phyloP scores from a whole-genome alignment of 2,888 invertebrate species.

The Agrochola lota region DNA sequence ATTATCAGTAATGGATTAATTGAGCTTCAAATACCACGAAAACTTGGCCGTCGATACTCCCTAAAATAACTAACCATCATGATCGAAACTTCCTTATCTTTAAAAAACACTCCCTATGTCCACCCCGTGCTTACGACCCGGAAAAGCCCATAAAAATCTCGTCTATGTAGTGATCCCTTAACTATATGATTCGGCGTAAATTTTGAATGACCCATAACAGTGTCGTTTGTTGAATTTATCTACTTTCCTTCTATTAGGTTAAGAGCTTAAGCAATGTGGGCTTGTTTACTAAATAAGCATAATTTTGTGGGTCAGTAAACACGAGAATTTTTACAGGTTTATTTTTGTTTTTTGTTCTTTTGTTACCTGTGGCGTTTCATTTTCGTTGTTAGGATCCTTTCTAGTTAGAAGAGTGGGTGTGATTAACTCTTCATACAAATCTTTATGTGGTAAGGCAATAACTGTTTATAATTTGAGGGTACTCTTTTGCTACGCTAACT shows the following conservation, averaged over 20 bases:
- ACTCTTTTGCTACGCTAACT: not conserved
- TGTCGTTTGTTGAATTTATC: constrained; percentile 62
- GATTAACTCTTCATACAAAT: constrained; percentile 12
- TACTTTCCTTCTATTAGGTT: constrained; percentile 62
- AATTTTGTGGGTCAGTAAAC: constrained; percentile 38
- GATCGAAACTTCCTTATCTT: constrained; percentile 35
- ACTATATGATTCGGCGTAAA: constrained; percentile 62
- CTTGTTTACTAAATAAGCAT: constrained; percentile 48
- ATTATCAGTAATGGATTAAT: not conserved
- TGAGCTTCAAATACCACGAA: constrained; percentile 2
- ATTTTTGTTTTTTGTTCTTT: constrained; percentile 35
- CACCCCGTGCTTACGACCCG: not conserved
- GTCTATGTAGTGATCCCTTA: constrained; percentile 62
- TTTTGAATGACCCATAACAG: constrained; percentile 68
- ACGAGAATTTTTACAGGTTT: constrained; percentile 30
- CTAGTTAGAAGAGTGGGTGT: not conserved
- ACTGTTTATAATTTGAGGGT: constrained; percentile 7
- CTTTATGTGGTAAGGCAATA: not conserved
- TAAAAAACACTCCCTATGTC: constrained; percentile 6
- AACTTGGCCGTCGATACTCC: not conserved
- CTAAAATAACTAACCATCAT: constrained; percentile 9
- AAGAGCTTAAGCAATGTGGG: constrained; percentile 63
- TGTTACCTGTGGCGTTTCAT: constrained; percentile 33
- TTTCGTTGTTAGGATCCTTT: constrained; percentile 20
- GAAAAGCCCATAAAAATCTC: constrained; percentile 62